A percentile compares a stretch with the other conserved stretches of the same genome.
Evolutionary conservation across 2,113 vertebrate genomes (phyloP).

Genomic region (Silurus glanis): DNA sequence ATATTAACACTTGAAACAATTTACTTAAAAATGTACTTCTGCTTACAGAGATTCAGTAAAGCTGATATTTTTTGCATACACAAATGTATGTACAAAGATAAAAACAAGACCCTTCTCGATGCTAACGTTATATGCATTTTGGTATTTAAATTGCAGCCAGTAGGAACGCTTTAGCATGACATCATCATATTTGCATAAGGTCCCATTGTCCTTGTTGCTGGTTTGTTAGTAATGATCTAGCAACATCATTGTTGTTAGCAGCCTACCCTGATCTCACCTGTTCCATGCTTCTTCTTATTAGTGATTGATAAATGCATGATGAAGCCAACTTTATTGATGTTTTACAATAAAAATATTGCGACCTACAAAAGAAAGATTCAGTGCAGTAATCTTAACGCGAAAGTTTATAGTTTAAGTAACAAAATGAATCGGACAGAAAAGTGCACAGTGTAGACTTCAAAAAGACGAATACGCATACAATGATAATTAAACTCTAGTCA

Average conservation of each 20-base stretch:
- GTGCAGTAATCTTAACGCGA: not conserved
- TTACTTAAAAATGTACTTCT: not conserved
- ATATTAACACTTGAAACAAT: not conserved
- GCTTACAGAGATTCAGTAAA: not conserved
- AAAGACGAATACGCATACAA: not conserved
- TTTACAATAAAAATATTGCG: not conserved
- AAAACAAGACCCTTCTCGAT: not conserved
- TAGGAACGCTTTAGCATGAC: constrained; percentile 20
- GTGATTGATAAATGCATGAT: not conserved
- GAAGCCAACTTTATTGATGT: not conserved
- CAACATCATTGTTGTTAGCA: not conserved
- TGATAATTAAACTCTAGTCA: not conserved
- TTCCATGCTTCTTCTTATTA: not conserved
- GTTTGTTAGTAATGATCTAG: constrained; percentile 11
- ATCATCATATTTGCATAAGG: constrained; percentile 1
- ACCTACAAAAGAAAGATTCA: not conserved
- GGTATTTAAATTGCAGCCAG: not conserved
- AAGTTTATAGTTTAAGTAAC: not conserved
- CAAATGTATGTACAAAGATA: too few species aligned
- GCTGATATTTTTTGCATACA: not conserved
- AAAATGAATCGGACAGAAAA: not conserved
- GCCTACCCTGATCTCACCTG: not conserved
- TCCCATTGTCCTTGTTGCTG: not conserved
- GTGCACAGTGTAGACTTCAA: not conserved
- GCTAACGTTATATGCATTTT: constrained; percentile 5